Base-by-base conservation (phyloP, 2,888 invertebrate genomes). In the Mamestra brassicae region DNA sequence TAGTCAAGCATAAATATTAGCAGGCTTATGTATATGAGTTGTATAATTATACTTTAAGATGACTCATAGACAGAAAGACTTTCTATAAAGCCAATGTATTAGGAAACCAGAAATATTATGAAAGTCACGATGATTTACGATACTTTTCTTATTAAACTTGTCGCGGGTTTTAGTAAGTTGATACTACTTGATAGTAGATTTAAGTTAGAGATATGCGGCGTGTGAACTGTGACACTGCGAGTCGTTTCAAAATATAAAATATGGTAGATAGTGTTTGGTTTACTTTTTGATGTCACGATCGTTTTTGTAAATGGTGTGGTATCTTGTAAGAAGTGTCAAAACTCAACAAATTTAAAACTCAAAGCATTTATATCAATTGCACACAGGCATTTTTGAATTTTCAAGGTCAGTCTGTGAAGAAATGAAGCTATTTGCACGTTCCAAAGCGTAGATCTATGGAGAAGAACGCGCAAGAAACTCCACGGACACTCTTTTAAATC, bases 51-150 rank as follows among this genome's bases (percentile, higher is more conserved):
- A 63, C 71, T 66, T 74, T 71, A 65, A 68, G 76, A 79, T 86
- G 85, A 85, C 15, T 84, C 82, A 83, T 13, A 36, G 65, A 76
- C 62, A 73, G 38, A 74, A 80, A 75, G 42, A 83, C 87, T 87
- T 87, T 87, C 87, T 80, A 86, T 34, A 76, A 45, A 66, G 60
- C 63, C 70, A 26, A 80, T 66, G 58, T 76, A 83, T 86, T 85
- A 80, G 76, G 77, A 85, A 86, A 85, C 76, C 63, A 86, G 81
- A 80, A 85, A 81, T 87, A 75, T 76, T 67, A 81, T 64, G 86
- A 87, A 83, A 86, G 81, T 79, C 45, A 36, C 36, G 62, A 76
- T 85, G 86, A 86, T 87, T 87, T 86, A 87, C 69, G 62, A 64
- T 71, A 62, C 8, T 85, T 67, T 77, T 80, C 62, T 62, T 77